Evolutionary conservation across 2,113 vertebrate species (phyloP), one percentile per base, ranked within the genome.

Genomic region (Neodon shergylaensis): DNA sequence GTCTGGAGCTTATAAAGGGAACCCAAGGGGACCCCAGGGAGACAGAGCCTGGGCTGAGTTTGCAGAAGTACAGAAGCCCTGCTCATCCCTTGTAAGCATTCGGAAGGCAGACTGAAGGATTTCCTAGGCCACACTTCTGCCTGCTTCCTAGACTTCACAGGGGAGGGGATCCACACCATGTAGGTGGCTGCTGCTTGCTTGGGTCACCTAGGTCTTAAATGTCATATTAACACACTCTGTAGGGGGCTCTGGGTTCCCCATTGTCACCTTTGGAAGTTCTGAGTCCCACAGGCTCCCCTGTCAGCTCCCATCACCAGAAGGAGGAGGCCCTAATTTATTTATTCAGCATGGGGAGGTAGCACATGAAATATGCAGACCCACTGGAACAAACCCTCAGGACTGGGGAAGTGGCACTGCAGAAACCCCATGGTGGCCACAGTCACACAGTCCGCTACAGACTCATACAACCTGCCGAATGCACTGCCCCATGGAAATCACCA

Each of bases 211-310:
- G 74, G 47, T 95, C 97, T 97, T 95, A 98, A 98, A 98, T 98
- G 98, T 97, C 98, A 98, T 96, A 98, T 98, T 97, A 98, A 91
- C 96, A 97, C 97, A 98, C 95, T 92, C 96, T 96, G 97, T 95
- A 89, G 94, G 98, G 81, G 96, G 87, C 94, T 96, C 96, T 28
- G 96, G 96, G 92, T 96, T 95, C 97, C 96, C 91, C 42, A 66
- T 94, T 79, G 61, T 95, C 97, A 98, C 97, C 96, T 98, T 98
- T 98, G 74, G 95, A 98, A 97, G 97, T 91, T 22, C 61, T 73
- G 86, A 90, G 82, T 22, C 31, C 42, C 91, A 87, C 36, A 91
- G 95, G 42, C 96, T 94, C 77, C 94, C 84, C 90, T 79, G 33
- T 97, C 87, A 83, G 72, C n/a, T 97, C 65, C 92, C 3, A 33